Evolutionary conservation across 2,888 invertebrate species (phyloP).

Genomic region (Prosapia bicincta): DNA sequence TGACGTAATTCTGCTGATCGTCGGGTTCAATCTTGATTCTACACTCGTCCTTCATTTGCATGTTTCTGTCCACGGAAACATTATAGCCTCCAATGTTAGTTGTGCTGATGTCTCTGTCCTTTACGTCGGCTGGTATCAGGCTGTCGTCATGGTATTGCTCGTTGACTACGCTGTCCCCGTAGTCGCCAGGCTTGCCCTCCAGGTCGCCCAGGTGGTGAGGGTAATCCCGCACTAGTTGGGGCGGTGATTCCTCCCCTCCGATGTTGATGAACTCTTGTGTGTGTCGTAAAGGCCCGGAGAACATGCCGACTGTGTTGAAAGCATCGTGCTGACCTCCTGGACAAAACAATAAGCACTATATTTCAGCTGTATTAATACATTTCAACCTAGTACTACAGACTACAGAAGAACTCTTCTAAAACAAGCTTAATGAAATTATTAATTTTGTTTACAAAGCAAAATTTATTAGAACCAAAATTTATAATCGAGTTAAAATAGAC

Average conservation of each 20-base stretch:
- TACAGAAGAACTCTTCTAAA: too few species aligned
- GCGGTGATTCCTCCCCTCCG: slow-evolving; percentile 21
- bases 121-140: slow-evolving; percentile 8
- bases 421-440: too few species aligned
- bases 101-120: slow-evolving; percentile 16
- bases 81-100: slow-evolving; percentile 32
- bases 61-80: slow-evolving; percentile 41
- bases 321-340: slow-evolving; percentile 17
- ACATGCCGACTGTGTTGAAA: slow-evolving; percentile 22
- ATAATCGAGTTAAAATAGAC: too few species aligned
- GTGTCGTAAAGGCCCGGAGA: slow-evolving; percentile 12
- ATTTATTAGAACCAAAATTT: too few species aligned
- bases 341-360: neutral
- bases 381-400: too few species aligned
- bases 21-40: slow-evolving; percentile 57
- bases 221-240: slow-evolving; percentile 11
- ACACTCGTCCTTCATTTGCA: slow-evolving; percentile 41
- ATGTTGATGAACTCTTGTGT: slow-evolving; percentile 16
- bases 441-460: too few species aligned
- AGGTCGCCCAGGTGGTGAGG: slow-evolving; percentile 15
- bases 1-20: slow-evolving; percentile 56
- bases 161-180: slow-evolving; percentile 11
- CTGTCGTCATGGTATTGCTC: slow-evolving; percentile 9
- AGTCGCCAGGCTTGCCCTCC: slow-evolving; percentile 18
- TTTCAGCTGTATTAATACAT: too few species aligned